These are phyloP conservation scores for Centrocercus urophasianus DNA, from an alignment of 2,113 vertebrate species.

Conservation along the genomic window DNA sequence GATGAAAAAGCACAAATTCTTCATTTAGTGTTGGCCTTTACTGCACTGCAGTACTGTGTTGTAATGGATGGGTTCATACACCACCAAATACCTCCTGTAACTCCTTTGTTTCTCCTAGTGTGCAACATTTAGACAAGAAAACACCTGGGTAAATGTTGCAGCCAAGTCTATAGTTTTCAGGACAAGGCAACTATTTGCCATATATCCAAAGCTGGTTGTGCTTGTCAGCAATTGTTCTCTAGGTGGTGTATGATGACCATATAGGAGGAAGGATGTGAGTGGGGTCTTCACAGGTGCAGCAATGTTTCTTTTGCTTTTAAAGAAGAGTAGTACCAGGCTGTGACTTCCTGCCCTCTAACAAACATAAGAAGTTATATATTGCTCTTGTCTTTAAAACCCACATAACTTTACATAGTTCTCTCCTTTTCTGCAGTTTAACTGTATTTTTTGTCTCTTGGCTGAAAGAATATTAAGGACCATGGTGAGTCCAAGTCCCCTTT, in stretches of 20 bases:
- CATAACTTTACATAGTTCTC: neutral
- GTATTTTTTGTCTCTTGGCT: neutral
- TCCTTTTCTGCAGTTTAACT: neutral
- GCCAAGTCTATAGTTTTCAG: neutral
- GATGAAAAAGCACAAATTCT: neutral
- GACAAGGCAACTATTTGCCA: neutral
- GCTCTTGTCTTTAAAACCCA: neutral
- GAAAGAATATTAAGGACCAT: neutral
- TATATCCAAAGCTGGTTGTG: neutral
- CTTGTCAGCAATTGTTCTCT: neutral
- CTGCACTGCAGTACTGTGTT: neutral
- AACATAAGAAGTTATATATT: neutral
- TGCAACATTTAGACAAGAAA: neutral
- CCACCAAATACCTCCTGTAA: neutral
- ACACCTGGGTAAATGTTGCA: neutral
- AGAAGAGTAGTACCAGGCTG: neutral
- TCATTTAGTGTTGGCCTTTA: neutral
- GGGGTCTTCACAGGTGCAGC: neutral
- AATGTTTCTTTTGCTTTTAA: neutral
- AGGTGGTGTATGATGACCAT: neutral
- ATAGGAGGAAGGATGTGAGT: neutral
- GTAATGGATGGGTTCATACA: neutral
- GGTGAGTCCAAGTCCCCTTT: neutral
- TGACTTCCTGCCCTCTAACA: neutral
- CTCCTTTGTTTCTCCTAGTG: neutral